Percentiles rank a stretch among this genome's conserved stretches.
phyloP scores from a whole-genome alignment of 2,113 vertebrate genomes.

The Epinephelus lanceolatus region DNA sequence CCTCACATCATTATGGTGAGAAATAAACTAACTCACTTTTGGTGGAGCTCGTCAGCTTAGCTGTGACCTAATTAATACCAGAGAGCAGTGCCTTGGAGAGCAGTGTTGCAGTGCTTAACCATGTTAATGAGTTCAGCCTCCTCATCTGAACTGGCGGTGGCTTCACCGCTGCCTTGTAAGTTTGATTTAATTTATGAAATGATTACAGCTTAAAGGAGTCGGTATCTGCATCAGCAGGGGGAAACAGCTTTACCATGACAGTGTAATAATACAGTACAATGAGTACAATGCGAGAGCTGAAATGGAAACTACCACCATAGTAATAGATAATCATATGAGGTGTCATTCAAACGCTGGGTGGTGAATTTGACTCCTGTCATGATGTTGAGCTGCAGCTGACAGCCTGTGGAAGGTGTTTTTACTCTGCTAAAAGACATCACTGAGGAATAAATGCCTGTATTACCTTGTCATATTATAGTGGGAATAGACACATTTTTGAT shows the following conservation, averaged over 20 bases:
- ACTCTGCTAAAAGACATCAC: not conserved
- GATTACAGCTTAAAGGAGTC: conserved; percentile 6
- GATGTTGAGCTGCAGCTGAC: conserved; percentile 5
- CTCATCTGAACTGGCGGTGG: conserved; percentile 10
- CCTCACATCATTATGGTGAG: conserved; percentile 34
- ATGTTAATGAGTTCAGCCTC: conserved; percentile 65
- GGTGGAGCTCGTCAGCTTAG: conserved; percentile 47
- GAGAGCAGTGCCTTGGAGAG: conserved; percentile 50
- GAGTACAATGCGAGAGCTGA: not conserved
- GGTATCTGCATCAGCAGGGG: conserved; percentile 4
- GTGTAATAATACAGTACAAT: not conserved
- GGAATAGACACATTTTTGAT: no score
- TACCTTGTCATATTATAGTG: not conserved
- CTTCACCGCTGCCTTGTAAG: not conserved
- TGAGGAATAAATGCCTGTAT: not conserved
- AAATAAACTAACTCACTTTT: conserved; percentile 41
- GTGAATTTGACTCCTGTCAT: not conserved
- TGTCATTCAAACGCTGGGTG: not conserved
- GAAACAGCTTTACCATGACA: not conserved
- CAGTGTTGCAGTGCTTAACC: conserved; percentile 32
- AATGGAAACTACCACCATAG: not conserved
- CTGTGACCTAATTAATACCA: conserved; percentile 67
- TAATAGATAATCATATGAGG: not conserved
- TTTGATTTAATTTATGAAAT: conserved; percentile 53
- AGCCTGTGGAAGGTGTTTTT: not conserved